Evolutionary conservation across 1,140 invertebrate genomes (phyloP).

Genomic region (Pseudomyrmex cubaensis): DNA sequence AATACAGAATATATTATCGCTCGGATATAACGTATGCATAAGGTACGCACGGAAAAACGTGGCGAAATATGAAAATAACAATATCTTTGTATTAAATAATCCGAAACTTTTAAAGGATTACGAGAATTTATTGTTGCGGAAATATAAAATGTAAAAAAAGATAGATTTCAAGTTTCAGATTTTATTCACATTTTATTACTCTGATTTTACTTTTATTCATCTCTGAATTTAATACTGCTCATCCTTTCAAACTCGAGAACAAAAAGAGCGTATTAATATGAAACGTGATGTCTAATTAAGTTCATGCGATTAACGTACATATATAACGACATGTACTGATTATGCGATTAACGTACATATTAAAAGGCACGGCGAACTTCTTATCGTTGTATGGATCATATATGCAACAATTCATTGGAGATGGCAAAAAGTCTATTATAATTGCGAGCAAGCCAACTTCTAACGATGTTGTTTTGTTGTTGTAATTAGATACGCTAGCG

Average conservation of each 20-base stretch:
- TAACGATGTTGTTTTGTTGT: constrained; percentile 8
- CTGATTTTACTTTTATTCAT: not conserved
- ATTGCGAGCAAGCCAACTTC: constrained; percentile 43
- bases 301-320: constrained; percentile 14
- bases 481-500: constrained; percentile 54
- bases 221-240: not conserved
- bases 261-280: not conserved
- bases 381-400: not conserved
- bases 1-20: not conserved
- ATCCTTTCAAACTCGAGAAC: not conserved
- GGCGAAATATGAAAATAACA: not conserved
- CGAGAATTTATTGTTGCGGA: not conserved
- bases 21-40: no score
- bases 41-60: not conserved
- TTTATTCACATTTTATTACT: not conserved
- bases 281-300: constrained; percentile 4
- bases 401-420: not conserved
- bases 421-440: constrained; percentile 19
- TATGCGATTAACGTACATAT: constrained; percentile 2
- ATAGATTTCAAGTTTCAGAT: not conserved
- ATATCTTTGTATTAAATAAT: not conserved
- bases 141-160: not conserved
- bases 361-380: not conserved
- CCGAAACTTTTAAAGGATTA: not conserved
- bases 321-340: not conserved